A percentile compares a stretch with the other conserved stretches of the same genome.
Evolutionary conservation across 2,888 invertebrate genomes (phyloP).

Genomic region (Polydrusus tereticollis): DNA sequence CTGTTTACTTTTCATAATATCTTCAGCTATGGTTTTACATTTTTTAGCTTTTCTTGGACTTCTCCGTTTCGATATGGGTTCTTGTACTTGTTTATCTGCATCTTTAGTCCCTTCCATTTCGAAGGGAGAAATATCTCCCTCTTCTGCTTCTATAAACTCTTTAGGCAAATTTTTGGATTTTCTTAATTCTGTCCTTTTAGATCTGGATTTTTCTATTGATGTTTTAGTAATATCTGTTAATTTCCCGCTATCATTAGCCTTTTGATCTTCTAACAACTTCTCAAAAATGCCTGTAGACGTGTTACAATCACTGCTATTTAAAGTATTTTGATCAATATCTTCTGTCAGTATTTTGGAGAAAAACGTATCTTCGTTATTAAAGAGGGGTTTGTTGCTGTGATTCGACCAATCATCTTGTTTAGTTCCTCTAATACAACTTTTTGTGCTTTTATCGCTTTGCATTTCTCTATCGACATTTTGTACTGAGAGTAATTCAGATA

Average conservation of each 20-base stretch:
- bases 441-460: too few relatives aligned
- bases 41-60: constrained; percentile 10
- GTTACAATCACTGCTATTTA: neutral
- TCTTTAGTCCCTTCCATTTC: neutral
- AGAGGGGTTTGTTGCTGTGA: too few relatives aligned
- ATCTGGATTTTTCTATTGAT: neutral
- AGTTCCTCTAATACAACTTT: too few relatives aligned
- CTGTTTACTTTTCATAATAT: neutral
- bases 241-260: too few relatives aligned
- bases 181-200: neutral
- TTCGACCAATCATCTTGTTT: too few relatives aligned
- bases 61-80: neutral
- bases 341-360: too few relatives aligned
- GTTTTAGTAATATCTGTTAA: too few relatives aligned
- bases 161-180: neutral
- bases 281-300: too few relatives aligned
- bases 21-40: neutral
- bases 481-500: neutral
- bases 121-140: neutral
- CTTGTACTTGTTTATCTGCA: neutral
- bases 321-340: neutral
- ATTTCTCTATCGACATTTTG: too few relatives aligned
- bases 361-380: too few relatives aligned
- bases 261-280: too few relatives aligned
- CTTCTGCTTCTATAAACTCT: neutral